These are phyloP conservation scores for Patella caerulea DNA, from an alignment of 2,888 invertebrate genomes.

Conservation along the genomic window DNA sequence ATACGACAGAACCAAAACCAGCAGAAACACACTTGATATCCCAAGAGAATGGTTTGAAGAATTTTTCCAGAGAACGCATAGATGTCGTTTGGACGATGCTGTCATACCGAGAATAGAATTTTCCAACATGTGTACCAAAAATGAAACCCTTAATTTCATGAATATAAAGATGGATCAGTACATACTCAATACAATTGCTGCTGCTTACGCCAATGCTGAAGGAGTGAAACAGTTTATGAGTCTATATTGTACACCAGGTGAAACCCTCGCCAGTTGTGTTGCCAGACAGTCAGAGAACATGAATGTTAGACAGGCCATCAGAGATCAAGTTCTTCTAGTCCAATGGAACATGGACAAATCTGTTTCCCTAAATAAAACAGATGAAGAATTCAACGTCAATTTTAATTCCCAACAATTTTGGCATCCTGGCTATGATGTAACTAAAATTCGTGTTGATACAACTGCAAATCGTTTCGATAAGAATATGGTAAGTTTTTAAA, in stretches of 20 bases:
- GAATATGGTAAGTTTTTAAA: too few species aligned
- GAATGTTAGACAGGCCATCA: constrained; percentile 13
- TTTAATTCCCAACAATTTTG: constrained; percentile 49
- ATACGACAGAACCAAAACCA: constrained; percentile 43
- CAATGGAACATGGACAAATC: neutral
- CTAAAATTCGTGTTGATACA: constrained; percentile 16
- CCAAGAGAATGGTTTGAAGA: constrained; percentile 72
- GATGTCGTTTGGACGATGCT: constrained; percentile 46
- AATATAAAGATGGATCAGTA: constrained; percentile 40
- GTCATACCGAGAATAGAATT: constrained; percentile 25
- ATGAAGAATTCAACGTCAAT: constrained; percentile 39
- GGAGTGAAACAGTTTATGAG: constrained; percentile 50
- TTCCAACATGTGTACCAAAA: constrained; percentile 37
- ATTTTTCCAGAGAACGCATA: constrained; percentile 66
- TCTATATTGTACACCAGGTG: constrained; percentile 18
- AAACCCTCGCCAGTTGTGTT: constrained; percentile 35
- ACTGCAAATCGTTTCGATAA: too few species aligned
- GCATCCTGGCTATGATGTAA: constrained; percentile 49
- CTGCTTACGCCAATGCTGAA: constrained; percentile 61
- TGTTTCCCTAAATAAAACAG: neutral
- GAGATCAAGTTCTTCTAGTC: neutral
- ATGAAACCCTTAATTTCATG: constrained; percentile 24
- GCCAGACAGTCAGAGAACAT: constrained; percentile 9
- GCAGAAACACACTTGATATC: constrained; percentile 53
- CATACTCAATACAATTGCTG: constrained; percentile 64